phyloP scores from a whole-genome alignment of 2,888 invertebrate species.

The Catocala nupta region DNA sequence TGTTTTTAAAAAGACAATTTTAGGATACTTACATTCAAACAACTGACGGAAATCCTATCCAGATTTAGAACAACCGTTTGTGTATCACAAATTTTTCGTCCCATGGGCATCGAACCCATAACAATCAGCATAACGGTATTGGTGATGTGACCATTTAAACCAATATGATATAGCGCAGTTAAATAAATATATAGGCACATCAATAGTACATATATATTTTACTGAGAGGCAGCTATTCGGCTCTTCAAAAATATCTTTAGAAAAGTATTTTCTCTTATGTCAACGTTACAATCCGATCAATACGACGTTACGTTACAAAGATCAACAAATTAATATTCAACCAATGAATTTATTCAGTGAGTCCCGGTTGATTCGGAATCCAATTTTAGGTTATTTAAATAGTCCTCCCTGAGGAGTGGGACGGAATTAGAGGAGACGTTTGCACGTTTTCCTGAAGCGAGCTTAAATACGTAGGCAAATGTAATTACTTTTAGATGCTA shows the following conservation, averaged over 20 bases:
- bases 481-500: constrained; percentile 70
- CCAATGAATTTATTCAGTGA: constrained; percentile 55
- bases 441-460: constrained; percentile 68
- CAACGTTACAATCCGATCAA: constrained; percentile 38
- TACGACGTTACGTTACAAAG: constrained; percentile 45
- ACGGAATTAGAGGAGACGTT: constrained; percentile 71
- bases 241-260: not conserved
- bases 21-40: no score
- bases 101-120: no score
- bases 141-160: no score
- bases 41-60: no score
- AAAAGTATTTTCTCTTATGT: constrained; percentile 22
- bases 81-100: no score
- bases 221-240: no score
- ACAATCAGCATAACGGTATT: no score
- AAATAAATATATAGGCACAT: no score
- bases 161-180: no score
- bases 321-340: constrained; percentile 60
- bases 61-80: no score
- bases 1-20: no score
- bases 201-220: no score
- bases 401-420: constrained; percentile 57
- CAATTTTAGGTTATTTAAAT: constrained; percentile 79
- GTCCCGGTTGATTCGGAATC: constrained; percentile 65
- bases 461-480: constrained; percentile 76